Conservation (phyloP, 1,140 invertebrate genomes). For the Thereuonema tuberculata region DNA sequence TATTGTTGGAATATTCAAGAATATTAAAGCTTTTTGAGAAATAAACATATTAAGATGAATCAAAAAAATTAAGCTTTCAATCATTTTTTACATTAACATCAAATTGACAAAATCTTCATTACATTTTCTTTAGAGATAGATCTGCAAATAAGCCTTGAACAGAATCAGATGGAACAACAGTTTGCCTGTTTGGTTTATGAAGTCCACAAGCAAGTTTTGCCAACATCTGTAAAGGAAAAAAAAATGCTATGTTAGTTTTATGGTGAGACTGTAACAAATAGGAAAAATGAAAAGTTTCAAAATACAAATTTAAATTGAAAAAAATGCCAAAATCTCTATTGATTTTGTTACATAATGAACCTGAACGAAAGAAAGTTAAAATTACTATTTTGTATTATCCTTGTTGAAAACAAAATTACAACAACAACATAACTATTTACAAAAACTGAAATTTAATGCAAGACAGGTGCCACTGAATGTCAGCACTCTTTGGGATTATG, state of each 20-base stretch:
- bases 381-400: not conserved
- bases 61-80: too few species aligned
- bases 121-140: slow-evolving; percentile 39
- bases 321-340: slow-evolving; percentile 5
- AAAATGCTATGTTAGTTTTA: not conserved
- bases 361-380: too few species aligned
- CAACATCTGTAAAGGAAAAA: slow-evolving; percentile 43
- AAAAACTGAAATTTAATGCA: too few species aligned
- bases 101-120: slow-evolving; percentile 15
- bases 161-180: slow-evolving; percentile 55
- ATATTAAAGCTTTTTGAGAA: too few species aligned
- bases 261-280: too few species aligned
- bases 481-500: too few species aligned
- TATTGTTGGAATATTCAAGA: too few species aligned
- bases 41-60: too few species aligned
- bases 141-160: slow-evolving; percentile 48
- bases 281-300: slow-evolving; percentile 6
- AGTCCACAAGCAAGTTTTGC: slow-evolving; percentile 76
- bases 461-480: too few species aligned
- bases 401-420: not conserved
- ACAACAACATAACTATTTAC: too few species aligned
- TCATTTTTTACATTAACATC: not conserved
- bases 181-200: slow-evolving; percentile 86
- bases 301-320: slow-evolving; percentile 5
- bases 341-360: too few species aligned